Evolutionary conservation across 2,113 vertebrate genomes (phyloP), one percentile per base, ranked within the genome.

Genomic region (Paradisaea rubra): DNA sequence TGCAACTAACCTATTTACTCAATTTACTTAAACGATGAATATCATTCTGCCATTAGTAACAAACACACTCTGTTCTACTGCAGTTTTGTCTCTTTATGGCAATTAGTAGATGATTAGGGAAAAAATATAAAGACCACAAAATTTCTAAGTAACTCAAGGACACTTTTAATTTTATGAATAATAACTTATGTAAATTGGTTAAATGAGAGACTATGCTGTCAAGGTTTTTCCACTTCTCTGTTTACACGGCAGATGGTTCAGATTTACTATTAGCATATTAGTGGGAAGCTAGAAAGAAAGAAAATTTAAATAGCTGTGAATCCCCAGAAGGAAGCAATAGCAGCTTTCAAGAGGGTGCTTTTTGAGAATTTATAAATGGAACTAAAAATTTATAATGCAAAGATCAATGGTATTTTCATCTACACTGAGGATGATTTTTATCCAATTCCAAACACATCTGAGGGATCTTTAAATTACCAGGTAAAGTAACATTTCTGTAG

Each of bases 191-290:
- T 84, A 90, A 94, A 96, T 88, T 81, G 54, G 24, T 63, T 90
- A 94, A 95, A 94, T 86, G 82, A 94, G 72, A 81, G 30, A 63
- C 82, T 90, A 23, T 60, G 56, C 35, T 88, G 72, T 88, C 79
- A 92, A 81, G 64, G 69, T 88, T 95, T 94, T 57, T 78, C 56
- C 56, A 78, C 47, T 93, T 91, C 64, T 90, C 80, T 94, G 35
- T 96, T 96, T 92, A 59, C 9, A 24, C 28, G 64, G 88, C 94
- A 96, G 91, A 96, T 93, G 92, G 81, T 92, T 93, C 77, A 80
- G 60, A 66, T 94, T 94, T 93, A 83, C 72, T 91, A 84, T 92
- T 92, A 90, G 56, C 91, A 93, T 93, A 86, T 88, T 81, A 72
- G 71, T 59, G 64, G 52, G 53, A 93, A 92, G 60, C 15, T 56